Conservation (phyloP, 2,888 invertebrate genomes). For the Phengaris alcon region DNA sequence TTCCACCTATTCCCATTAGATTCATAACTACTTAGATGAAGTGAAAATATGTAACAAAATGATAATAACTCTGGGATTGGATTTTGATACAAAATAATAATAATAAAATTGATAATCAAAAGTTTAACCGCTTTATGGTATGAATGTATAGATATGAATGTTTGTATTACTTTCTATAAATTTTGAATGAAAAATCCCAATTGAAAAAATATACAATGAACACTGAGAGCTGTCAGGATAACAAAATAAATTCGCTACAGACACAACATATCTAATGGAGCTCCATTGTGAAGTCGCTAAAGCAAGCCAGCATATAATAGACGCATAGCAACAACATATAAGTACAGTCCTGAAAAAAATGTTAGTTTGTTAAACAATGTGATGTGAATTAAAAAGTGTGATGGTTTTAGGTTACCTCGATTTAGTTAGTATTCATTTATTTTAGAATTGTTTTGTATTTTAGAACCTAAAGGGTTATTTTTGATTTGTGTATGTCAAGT, state of each 20-base stretch:
- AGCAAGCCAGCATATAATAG: constrained; percentile 43
- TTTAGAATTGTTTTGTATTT: not conserved
- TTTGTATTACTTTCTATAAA: not conserved
- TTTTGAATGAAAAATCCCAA: not conserved
- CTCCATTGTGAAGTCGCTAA: constrained; percentile 54
- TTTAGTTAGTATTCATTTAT: not conserved
- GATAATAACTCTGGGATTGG: no score
- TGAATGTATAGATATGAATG: not conserved
- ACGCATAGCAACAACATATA: constrained; percentile 48
- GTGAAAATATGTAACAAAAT: no score
- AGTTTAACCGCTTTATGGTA: not conserved
- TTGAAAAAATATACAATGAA: not conserved
- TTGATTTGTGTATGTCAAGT: not conserved
- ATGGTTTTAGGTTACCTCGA: not conserved
- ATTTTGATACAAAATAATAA: no score
- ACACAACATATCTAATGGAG: constrained; percentile 53
- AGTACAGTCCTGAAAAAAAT: constrained; percentile 31
- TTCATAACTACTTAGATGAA: no score
- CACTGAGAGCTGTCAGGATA: constrained; percentile 45
- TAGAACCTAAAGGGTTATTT: not conserved
- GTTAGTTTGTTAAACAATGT: not conserved
- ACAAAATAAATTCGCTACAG: constrained; percentile 47
- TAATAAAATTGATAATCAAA: no score
- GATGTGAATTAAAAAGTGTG: not conserved
- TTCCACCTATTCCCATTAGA: no score